A percentile compares a stretch with the other conserved stretches of the same genome.
Conservation (phyloP, 1,140 invertebrate genomes). For the Colletes gigas region DNA sequence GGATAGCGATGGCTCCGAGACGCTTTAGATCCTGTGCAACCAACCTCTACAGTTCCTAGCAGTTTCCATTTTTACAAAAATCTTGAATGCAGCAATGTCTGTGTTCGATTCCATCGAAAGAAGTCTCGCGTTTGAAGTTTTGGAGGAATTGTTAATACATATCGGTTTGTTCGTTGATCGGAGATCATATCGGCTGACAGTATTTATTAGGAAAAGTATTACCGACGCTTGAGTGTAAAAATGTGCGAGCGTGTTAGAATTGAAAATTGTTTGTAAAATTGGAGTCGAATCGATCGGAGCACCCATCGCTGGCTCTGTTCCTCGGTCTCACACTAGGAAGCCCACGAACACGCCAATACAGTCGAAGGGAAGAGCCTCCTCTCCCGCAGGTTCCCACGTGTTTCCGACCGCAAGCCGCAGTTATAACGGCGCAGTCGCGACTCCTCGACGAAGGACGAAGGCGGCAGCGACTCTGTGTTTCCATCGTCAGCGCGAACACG, state of each 20-base stretch:
- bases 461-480: constrained; percentile 28
- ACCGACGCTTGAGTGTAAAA: too few relatives aligned
- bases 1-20: constrained; percentile 22
- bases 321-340: constrained; percentile 27
- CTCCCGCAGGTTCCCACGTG: constrained; percentile 74
- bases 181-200: too few relatives aligned
- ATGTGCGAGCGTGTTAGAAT: too few relatives aligned
- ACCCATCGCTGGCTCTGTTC: neutral
- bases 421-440: constrained; percentile 71
- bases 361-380: constrained; percentile 53
- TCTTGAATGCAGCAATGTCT: too few relatives aligned
- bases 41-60: neutral
- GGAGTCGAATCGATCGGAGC: neutral
- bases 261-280: neutral
- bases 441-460: constrained; percentile 61
- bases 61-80: too few relatives aligned
- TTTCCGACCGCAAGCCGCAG: constrained; percentile 72
- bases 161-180: too few relatives aligned
- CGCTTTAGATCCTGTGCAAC: neutral
- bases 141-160: too few relatives aligned
- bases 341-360: constrained; percentile 40
- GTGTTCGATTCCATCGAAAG: too few relatives aligned
- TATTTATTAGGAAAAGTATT: too few relatives aligned
- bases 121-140: too few relatives aligned
- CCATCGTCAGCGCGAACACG: constrained; percentile 25